A percentile compares a stretch with the other conserved stretches of the same genome.
Conservation (phyloP, 2,113 vertebrate genomes). For the Piprites chloris region DNA sequence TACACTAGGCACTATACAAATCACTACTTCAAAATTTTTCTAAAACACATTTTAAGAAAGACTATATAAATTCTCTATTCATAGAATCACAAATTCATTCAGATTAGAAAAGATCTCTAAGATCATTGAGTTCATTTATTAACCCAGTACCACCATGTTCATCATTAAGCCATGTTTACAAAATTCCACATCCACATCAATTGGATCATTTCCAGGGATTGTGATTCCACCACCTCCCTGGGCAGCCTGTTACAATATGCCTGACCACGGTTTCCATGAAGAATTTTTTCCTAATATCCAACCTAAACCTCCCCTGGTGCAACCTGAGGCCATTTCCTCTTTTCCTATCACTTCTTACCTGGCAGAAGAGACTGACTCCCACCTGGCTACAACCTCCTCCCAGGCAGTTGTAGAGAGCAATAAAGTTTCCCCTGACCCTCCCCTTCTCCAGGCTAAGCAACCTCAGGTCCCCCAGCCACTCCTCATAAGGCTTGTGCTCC, state of each 20-base stretch:
- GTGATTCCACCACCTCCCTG: not conserved
- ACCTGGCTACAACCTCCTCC: not conserved
- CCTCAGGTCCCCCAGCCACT: not conserved
- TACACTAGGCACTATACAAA: not conserved
- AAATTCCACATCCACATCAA: not conserved
- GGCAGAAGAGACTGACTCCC: not conserved
- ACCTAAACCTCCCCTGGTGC: not conserved
- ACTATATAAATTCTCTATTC: not conserved
- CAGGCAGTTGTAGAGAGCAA: not conserved
- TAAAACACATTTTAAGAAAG: not conserved
- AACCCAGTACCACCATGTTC: not conserved
- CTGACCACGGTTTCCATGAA: not conserved
- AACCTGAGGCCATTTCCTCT: not conserved
- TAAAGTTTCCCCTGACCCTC: not conserved
- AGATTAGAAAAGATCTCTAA: not conserved
- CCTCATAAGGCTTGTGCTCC: not conserved
- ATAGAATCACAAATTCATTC: not conserved
- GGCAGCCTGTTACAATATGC: not conserved
- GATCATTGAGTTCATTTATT: not conserved
- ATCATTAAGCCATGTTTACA: not conserved
- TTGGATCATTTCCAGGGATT: not conserved
- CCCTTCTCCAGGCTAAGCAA: not conserved
- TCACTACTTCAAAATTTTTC: not conserved
- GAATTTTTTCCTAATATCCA: not conserved
- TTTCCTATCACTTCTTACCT: too few species aligned